Evolutionary conservation across 2,888 invertebrate genomes (phyloP).

Genomic region (Julus scandinavius): DNA sequence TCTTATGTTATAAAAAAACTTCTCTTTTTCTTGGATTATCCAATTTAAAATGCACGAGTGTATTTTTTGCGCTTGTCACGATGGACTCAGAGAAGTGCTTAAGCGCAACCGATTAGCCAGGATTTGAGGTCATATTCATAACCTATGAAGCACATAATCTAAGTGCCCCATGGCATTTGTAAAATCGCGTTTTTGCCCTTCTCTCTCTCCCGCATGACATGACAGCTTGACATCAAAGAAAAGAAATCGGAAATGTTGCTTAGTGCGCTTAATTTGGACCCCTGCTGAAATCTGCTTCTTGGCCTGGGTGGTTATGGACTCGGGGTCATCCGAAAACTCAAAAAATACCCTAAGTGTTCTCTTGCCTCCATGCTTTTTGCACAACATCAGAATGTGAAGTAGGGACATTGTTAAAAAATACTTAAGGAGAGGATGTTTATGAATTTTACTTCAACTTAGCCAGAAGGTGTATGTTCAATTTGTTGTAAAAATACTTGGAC

Average conservation of each 20-base stretch:
- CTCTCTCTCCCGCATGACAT: not conserved
- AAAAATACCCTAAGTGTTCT: not conserved
- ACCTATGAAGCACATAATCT: constrained; percentile 33
- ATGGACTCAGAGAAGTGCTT: constrained; percentile 40
- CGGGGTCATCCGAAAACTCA: not conserved
- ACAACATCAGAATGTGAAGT: not conserved
- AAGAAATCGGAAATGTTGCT: constrained; percentile 44
- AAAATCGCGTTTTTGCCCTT: constrained; percentile 37
- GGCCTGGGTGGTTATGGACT: not conserved
- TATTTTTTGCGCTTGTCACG: constrained; percentile 42
- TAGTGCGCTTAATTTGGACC: constrained; percentile 36
- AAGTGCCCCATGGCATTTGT: constrained; percentile 32
- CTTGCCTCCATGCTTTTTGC: not conserved
- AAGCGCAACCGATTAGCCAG: constrained; percentile 42
- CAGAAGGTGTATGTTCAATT: too few species aligned
- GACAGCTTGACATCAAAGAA: constrained; percentile 43
- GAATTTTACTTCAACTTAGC: too few species aligned
- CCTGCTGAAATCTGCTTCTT: not conserved
- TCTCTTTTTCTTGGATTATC: constrained; percentile 2
- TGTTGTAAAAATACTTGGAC: too few species aligned
- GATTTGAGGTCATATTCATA: constrained; percentile 43
- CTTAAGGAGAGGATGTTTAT: too few species aligned
- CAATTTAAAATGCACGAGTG: constrained; percentile 45
- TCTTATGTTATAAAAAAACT: not conserved
- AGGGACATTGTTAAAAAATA: too few species aligned